phyloP scores from a whole-genome alignment of 2,113 vertebrate genomes.

The Cephalopterus ornatus region DNA sequence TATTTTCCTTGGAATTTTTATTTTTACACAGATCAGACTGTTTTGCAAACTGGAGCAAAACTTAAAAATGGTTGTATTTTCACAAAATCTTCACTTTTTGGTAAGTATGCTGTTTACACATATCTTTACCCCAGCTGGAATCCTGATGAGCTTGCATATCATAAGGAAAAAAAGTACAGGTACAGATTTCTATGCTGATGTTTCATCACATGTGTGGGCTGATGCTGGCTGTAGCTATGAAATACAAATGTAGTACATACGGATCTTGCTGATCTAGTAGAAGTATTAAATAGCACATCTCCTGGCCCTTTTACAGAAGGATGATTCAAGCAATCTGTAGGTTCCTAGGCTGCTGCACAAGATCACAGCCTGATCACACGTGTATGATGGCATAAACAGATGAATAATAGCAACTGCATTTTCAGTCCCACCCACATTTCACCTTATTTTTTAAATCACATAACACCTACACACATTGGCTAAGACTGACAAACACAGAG shows the following conservation, averaged over 20 bases:
- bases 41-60: neutral
- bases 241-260: neutral
- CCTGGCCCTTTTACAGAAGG: neutral
- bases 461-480: constrained; percentile 1
- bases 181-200: neutral
- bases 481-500: neutral
- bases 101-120: neutral
- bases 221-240: neutral
- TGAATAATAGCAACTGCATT: constrained; percentile 41
- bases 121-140: neutral
- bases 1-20: neutral
- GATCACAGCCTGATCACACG: constrained; percentile 2
- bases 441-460: neutral
- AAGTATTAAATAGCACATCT: constrained; percentile 4
- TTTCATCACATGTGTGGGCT: constrained; percentile 28
- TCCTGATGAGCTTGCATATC: neutral
- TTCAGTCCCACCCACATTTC: constrained; percentile 47
- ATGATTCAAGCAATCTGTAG: neutral
- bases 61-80: neutral
- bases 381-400: constrained; percentile 22
- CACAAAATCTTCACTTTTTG: neutral
- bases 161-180: neutral
- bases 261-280: constrained; percentile 1
- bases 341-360: constrained; percentile 7
- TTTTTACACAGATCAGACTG: neutral